Evolutionary conservation across 1,140 invertebrate genomes (phyloP), one percentile per base, ranked within the genome.

Genomic region (Homarus americanus): DNA sequence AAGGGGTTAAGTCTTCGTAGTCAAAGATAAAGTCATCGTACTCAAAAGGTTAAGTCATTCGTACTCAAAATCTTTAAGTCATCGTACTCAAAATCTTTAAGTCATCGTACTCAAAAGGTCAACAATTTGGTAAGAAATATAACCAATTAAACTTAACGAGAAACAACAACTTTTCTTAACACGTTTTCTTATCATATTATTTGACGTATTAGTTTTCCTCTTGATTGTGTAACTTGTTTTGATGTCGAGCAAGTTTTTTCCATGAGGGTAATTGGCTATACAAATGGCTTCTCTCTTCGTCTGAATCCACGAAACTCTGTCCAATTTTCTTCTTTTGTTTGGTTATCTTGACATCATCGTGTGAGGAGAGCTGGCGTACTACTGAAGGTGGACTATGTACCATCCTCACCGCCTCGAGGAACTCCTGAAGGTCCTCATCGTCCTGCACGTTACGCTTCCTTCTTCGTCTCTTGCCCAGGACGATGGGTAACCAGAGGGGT

Each of bases 401-500:
- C 79, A 82, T 89, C 53, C 10, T 40, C 44, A 89, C 12, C 5
- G 49, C 66, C 28, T 58, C 24, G 63, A 4, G 0, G 40, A 44
- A 28, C 82, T 24, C 24, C 34, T 69, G 40, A 44, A 49, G 34
- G 28, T 86, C 66, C 2, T 53, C 44, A 28, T 75, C 72, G 9
- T 28, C 40, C 0, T 44, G 24, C 24, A 69, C 80, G 24, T 40
- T 12, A 73, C 3, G 3, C 2, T 49, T 32, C 28, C 79, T 38
- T 17, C 73, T 41, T 36, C 75, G 69, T 63, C 79, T 90, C 63
- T 73, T 90, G 41, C 91, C 91, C 9, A 92, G 41, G 32, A 90
- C 87, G 40, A 90, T 85, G 20, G 91, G 91, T 1, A 92, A 82
- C 91, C 91, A 92, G 69, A 92, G 32, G 0, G 91, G 91, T 83